phyloP scores from a whole-genome alignment of 2,113 vertebrate genomes.

The Leptobrachium ailaonicum region DNA sequence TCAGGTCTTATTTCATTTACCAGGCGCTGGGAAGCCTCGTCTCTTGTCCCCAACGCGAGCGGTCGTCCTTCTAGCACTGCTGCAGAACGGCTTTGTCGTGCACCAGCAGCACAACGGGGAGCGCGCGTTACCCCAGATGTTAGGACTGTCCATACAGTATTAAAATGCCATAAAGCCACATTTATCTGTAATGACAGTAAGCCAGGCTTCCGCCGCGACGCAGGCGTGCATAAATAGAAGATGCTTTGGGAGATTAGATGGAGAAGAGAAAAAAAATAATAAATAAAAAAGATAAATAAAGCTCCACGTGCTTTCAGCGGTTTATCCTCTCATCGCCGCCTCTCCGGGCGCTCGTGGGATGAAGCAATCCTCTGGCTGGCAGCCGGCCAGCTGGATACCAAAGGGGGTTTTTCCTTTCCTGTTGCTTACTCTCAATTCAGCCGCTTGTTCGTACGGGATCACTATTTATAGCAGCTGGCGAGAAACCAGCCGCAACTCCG shows the following conservation, averaged over 20 bases:
- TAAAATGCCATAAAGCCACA: too few relatives aligned
- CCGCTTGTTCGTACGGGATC: slow-evolving; percentile 62
- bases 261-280: neutral
- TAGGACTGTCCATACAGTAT: too few relatives aligned
- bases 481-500: slow-evolving; percentile 67
- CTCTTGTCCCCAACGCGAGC: too few relatives aligned
- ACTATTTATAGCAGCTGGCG: slow-evolving; percentile 77
- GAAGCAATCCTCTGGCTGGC: slow-evolving; percentile 64
- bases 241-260: neutral
- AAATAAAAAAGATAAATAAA: slow-evolving; percentile 35
- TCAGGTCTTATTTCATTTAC: too few relatives aligned
- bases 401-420: slow-evolving; percentile 69
- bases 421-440: slow-evolving; percentile 66
- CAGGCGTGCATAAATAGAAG: too few relatives aligned
- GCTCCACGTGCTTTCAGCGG: slow-evolving; percentile 51
- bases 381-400: slow-evolving; percentile 71
- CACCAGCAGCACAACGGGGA: too few relatives aligned
- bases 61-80: too few relatives aligned
- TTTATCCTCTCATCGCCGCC: slow-evolving; percentile 68
- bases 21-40: too few relatives aligned
- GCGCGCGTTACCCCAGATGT: too few relatives aligned
- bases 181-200: too few relatives aligned
- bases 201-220: too few relatives aligned
- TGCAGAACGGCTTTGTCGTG: too few relatives aligned
- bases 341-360: slow-evolving; percentile 61